Evolutionary conservation across 2,888 invertebrate species (phyloP), one percentile per base, ranked within the genome.

Genomic region (Syritta pipiens): DNA sequence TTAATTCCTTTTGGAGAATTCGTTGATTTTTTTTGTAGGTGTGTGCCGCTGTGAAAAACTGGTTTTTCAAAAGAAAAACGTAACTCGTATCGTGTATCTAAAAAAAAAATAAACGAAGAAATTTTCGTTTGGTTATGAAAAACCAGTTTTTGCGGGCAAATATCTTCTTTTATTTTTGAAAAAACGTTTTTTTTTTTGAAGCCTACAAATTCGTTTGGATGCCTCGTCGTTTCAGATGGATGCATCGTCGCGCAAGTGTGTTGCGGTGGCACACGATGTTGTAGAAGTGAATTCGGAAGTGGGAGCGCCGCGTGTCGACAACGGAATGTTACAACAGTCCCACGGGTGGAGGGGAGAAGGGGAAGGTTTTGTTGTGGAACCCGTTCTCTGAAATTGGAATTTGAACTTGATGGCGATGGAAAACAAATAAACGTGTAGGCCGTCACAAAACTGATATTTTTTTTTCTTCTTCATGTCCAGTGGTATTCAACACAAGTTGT

Each of bases 341-440:
- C 3, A 19, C n/a, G 3, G 20, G 14, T 7, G 14, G 37, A 7
- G 3, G 5, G 14, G 37, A 28, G 2, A 7, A 2, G 1, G 17
- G 37, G 37, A 17, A 9, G 17, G 12, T 12, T 22, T 12, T n/a
- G 1, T 3, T 59, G 14, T 42, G 55, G 55, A 71, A 71, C 63
- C 28, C 26, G 63, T 76, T 63, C 37, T 22, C 4, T 40, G 42
- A 46, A 57, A 44, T 71, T 12, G 76, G 69, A 76, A 69, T 69
- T 69, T 76, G 69, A 76, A 76, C 71, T 71, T 71, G 71, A 76
- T 71, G 49, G 35, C 62, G 62, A 62, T 40, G 32, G 49, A 62
- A 62, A 49, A 68, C 32, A 76, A 76, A 69, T 35, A 48, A 59
- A 75, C 28, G 28, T 37, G 24, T 48, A 42, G 35, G 35, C 49